Evolutionary conservation across 2,113 vertebrate species (phyloP).

Genomic region (Nipponia nippon): DNA sequence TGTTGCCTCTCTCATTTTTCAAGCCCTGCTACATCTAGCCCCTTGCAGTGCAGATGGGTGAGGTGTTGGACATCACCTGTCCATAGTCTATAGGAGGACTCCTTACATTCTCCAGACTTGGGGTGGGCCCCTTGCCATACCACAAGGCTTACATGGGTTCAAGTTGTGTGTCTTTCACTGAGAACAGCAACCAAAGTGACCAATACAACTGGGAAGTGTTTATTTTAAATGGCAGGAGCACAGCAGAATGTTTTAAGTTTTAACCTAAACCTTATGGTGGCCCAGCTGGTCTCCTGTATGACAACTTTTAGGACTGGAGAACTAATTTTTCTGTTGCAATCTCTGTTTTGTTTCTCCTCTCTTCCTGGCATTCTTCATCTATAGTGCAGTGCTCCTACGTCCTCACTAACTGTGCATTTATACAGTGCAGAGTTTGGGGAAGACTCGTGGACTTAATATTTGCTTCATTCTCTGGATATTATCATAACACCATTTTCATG

Average conservation of each 20-base stretch:
- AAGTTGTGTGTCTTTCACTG: background rate
- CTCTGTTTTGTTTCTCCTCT: background rate
- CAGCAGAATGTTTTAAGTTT: background rate
- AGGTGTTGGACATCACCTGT: background rate
- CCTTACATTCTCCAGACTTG: background rate
- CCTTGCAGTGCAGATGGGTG: background rate
- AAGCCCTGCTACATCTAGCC: background rate
- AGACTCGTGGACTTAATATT: background rate
- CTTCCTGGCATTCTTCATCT: background rate
- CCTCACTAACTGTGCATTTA: background rate
- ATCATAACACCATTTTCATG: background rate
- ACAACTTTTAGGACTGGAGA: background rate
- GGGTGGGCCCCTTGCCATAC: background rate
- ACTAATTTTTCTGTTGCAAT: background rate
- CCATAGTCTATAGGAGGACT: background rate
- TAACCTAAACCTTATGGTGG: background rate
- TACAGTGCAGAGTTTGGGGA: fast-evolving
- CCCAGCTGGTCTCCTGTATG: background rate
- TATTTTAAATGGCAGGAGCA: background rate
- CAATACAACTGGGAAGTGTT: background rate
- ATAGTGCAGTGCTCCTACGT: background rate
- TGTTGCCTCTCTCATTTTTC: background rate
- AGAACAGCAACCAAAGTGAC: background rate
- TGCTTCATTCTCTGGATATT: background rate
- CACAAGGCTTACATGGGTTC: background rate